These are phyloP conservation scores for Machimus rusticus DNA, from an alignment of 2,888 invertebrate genomes.

Conservation along the genomic window DNA sequence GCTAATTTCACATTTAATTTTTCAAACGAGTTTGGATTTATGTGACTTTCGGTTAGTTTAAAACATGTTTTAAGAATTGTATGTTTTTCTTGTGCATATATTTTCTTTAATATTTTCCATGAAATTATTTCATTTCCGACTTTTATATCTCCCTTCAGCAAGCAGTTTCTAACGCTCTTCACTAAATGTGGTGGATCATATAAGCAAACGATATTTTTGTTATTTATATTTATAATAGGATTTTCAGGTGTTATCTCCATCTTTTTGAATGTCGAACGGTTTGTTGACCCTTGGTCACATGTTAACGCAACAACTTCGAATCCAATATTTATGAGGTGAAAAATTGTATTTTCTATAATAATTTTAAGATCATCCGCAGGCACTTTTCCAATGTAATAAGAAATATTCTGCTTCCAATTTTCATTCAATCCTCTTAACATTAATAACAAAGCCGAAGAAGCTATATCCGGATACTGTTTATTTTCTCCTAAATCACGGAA, in stretches of 20 bases:
- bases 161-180: too few relatives aligned
- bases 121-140: too few relatives aligned
- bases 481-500: too few relatives aligned
- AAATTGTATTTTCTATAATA: background rate
- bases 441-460: background rate
- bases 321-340: background rate
- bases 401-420: background rate
- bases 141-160: too few relatives aligned
- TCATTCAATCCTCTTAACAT: background rate
- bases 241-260: background rate
- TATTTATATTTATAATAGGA: background rate
- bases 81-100: too few relatives aligned
- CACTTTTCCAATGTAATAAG: background rate
- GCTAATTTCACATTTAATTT: too few relatives aligned
- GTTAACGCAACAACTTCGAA: background rate
- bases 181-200: background rate
- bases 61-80: too few relatives aligned
- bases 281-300: background rate
- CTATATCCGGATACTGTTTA: background rate
- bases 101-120: too few relatives aligned
- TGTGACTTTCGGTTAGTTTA: too few relatives aligned
- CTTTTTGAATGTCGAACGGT: background rate
- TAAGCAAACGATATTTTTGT: background rate
- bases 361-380: background rate
- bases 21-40: too few relatives aligned